Evolutionary conservation across 2,113 vertebrate species (phyloP), one percentile per base, ranked within the genome.

Genomic region (Phoxinus phoxinus): DNA sequence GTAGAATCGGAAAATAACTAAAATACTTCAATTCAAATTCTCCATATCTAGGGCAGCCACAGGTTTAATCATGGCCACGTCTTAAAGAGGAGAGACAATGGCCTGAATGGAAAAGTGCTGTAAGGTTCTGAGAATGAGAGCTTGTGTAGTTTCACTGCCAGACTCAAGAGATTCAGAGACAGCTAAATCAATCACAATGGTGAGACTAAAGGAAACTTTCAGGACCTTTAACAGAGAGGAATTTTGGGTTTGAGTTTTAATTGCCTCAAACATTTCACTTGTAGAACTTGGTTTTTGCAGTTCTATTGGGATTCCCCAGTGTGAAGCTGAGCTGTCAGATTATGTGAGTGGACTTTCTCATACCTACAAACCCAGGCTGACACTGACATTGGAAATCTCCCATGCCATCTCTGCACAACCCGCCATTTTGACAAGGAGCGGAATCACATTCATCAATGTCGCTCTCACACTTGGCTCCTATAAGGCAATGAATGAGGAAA

Each of bases 401-500:
- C 88, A 95, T 93, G 13, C 89, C 95, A 84, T 99, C 98, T 89
- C 93, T 95, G 90, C 98, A 99, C 25, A 95, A 77, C 44, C 96
- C 98, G 71, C 91, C 94, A 80, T 99, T 96, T 87, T 94, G 95
- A 89, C 98, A 99, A 0, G 98, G 98, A 85, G 93, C 89, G 0
- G 97, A 96, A 85, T 95, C 96, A 89, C 98, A 99, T 80, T 99
- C 98, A 80, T 99, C 94, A 53, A 99, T 93, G 91, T 99, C 95
- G 37, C 93, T 92, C 92, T 99, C 97, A 94, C 98, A 99, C 89
- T 99, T 99, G 77, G 97, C 96, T 79, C 98, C 98, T 99, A 89
- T 73, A 93, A 91, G 76, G 37, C 30, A 77, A 79, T 81, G 41
- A 86, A 92, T 56, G 4, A 58, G n/a, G 46, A 81, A 74, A 56